Evolutionary conservation across 2,888 invertebrate genomes (phyloP), one percentile per base, ranked within the genome.

Genomic region (Andricus curvator): DNA sequence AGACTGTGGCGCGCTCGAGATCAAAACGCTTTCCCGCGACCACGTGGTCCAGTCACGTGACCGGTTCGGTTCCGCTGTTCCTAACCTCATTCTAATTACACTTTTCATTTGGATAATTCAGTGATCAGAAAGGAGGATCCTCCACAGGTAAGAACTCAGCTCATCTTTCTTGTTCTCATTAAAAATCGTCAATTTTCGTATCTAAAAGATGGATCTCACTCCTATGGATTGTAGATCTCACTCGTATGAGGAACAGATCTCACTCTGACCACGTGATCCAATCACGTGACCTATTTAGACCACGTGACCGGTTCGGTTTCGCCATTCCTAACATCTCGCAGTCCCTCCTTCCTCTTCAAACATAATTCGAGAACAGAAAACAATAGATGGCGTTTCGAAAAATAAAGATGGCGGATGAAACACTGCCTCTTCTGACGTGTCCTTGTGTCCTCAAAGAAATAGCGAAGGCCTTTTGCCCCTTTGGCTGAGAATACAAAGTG

Each of bases 401-500:
- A 11, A 6, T 29, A 80, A 84, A 83, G 62, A 83, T 84, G 83
- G 82, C 82, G 77, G 41, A 67, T 64, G 17, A 22, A 80, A 81
- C 66, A 37, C 25, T 44, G 33, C 66, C 29, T 65, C 62, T 65
- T 37, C 62, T 51, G 65, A 29, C 77, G 78, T 82, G 79, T 84
- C 82, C 87, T 84, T 84, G 83, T 85, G 88, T 89, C 88, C 90
- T 89, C 86, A 87, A 89, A 89, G 87, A 89, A 87, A 89, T 85
- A 85, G 87, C 85, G 88, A 88, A 88, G 89, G 88, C 87, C 88
- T 89, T 87, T 87, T 85, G 85, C 86, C 85, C 77, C 85, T 84
- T 87, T 84, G 86, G 80, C 82, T 81, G 83, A 83, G 91, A 92
- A 92, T 92, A 92, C 90, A 88, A 92, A 92, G 89, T 90, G 88